A percentile compares a stretch with the other conserved stretches of the same genome.
These are phyloP conservation scores for Scaeva pyrastri DNA, from an alignment of 2,888 invertebrate species.

Conservation along the genomic window DNA sequence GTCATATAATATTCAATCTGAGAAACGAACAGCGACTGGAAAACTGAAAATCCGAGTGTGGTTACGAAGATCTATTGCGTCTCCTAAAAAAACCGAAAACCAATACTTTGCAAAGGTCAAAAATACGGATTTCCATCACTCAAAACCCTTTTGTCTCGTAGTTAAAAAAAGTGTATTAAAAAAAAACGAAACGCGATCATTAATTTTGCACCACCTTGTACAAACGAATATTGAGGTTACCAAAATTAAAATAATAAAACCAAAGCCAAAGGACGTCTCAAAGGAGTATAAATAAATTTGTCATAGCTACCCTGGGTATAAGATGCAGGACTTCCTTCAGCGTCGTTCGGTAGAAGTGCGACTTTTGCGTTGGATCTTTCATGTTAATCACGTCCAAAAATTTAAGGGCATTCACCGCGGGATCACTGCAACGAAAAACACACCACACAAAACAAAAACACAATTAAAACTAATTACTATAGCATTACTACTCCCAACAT, in stretches of 20 bases:
- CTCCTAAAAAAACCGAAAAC: too few species aligned
- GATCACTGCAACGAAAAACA: slow-evolving; percentile 87
- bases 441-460: slow-evolving; percentile 43
- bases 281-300: background rate
- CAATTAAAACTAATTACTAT: slow-evolving; percentile 68
- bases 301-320: slow-evolving; percentile 94
- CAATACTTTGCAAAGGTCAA: too few species aligned
- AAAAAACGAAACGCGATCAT: too few species aligned
- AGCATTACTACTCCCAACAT: slow-evolving; percentile 4
- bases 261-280: background rate
- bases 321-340: slow-evolving; percentile 94
- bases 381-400: slow-evolving; percentile 96
- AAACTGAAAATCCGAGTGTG: too few species aligned
- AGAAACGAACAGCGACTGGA: too few species aligned
- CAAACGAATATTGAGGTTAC: background rate
- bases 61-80: too few species aligned
- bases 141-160: too few species aligned
- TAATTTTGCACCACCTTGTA: too few species aligned
- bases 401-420: slow-evolving; percentile 95
- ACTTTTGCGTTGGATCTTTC: slow-evolving; percentile 95
- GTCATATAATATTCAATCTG: too few species aligned
- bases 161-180: too few species aligned
- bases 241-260: slow-evolving; percentile 13
- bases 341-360: slow-evolving; percentile 94
- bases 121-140: too few species aligned